Evolutionary conservation across 2,888 invertebrate genomes (phyloP).

Genomic region (Drosophila paramelanica): DNA sequence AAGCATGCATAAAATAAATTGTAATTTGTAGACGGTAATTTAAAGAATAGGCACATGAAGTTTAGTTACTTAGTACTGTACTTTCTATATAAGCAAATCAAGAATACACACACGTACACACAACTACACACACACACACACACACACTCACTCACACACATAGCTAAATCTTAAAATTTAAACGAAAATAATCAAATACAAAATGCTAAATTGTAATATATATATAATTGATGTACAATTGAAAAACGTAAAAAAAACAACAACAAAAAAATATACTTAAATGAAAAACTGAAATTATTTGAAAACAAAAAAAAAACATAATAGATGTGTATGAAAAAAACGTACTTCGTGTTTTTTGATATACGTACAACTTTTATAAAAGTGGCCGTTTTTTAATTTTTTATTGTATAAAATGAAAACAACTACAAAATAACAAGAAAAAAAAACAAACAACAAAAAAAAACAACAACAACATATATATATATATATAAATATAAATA

Average conservation of each 20-base stretch:
- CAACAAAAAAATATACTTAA: conserved; percentile 44
- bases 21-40: conserved; percentile 74
- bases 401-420: conserved; percentile 53
- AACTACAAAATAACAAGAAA: conserved; percentile 1
- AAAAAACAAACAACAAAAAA: conserved; percentile 12
- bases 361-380: conserved; percentile 62
- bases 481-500: conserved; percentile 6
- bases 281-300: conserved; percentile 61
- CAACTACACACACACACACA: conserved; percentile 38
- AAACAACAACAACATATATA: not conserved
- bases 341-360: conserved; percentile 71
- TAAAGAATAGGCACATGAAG: conserved; percentile 72
- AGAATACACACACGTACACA: conserved; percentile 26
- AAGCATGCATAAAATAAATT: conserved; percentile 63
- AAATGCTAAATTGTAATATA: conserved; percentile 76
- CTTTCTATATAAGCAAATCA: conserved; percentile 66
- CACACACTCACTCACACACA: conserved; percentile 50
- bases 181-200: conserved; percentile 66
- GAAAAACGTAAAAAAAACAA: conserved; percentile 27
- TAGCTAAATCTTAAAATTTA: conserved; percentile 76
- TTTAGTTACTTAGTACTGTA: conserved; percentile 81
- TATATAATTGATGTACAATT: conserved; percentile 77
- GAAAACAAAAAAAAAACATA: conserved; percentile 47
- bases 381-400: conserved; percentile 59
- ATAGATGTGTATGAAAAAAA: conserved; percentile 54